A percentile compares a stretch with the other conserved stretches of the same genome.
Conservation (phyloP, 2,888 invertebrate species). For the Dendrolimus houi region DNA sequence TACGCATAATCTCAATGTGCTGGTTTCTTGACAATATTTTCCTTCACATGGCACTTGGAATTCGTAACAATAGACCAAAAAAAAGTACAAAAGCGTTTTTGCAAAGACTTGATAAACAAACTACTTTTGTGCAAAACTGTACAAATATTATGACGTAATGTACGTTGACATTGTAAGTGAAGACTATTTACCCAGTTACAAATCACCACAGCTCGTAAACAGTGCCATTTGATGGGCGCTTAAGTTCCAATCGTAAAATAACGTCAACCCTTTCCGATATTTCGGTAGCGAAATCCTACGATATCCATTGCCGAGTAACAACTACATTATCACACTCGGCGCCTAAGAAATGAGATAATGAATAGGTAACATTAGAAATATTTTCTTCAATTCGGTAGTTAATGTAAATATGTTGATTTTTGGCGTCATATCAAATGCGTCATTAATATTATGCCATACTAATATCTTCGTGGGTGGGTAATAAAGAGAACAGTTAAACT, state of each 20-base stretch:
- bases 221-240: slow-evolving; percentile 43
- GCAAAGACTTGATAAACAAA: too few species aligned
- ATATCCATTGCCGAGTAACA: background rate
- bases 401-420: slow-evolving; percentile 12
- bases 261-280: slow-evolving; percentile 16
- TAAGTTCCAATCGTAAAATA: slow-evolving; percentile 38
- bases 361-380: background rate
- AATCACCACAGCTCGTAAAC: slow-evolving; percentile 35
- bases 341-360: background rate
- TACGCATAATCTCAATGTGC: too few species aligned
- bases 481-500: background rate
- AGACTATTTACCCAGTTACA: slow-evolving; percentile 16
- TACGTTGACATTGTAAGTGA: background rate
- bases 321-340: background rate
- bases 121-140: background rate
- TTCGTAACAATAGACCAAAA: too few species aligned
- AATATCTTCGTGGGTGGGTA: slow-evolving; percentile 18
- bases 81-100: too few species aligned
- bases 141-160: background rate
- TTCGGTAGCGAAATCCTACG: background rate
- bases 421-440: slow-evolving; percentile 27
- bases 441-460: slow-evolving; percentile 35
- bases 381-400: background rate
- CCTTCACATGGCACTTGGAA: too few species aligned
- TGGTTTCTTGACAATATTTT: too few species aligned